Conservation (phyloP, 2,888 invertebrate species). For the Piscicola geometra region DNA sequence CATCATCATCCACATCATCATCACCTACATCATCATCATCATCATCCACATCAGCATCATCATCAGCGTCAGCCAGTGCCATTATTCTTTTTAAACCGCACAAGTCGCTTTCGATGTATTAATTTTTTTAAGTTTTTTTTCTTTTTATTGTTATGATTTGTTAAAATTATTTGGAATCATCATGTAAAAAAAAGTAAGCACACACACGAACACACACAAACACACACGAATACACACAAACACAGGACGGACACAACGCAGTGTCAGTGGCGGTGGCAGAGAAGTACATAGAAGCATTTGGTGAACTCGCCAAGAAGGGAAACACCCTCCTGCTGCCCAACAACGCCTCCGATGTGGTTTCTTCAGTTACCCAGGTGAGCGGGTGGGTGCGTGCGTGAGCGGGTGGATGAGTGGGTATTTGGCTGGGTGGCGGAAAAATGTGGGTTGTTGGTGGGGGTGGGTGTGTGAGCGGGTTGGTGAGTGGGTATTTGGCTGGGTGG, state of each 20-base stretch:
- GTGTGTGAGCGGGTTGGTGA: background rate
- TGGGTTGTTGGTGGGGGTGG: background rate
- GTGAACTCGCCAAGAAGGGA: slow-evolving; percentile 81
- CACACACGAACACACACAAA: no score
- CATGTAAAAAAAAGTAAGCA: background rate
- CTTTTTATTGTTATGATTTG: background rate
- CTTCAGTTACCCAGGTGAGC: slow-evolving; percentile 70
- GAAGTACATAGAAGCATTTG: slow-evolving; percentile 89
- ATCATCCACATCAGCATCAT: no score
- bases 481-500: no score
- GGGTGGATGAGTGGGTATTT: no score
- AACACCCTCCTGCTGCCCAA: slow-evolving; percentile 91
- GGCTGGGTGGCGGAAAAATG: no score
- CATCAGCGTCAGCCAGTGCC: no score
- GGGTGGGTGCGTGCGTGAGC: background rate
- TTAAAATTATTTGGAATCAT: background rate
- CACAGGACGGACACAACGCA: slow-evolving; percentile 76
- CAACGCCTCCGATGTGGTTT: slow-evolving; percentile 72
- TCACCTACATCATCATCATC: no score
- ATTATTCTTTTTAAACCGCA: no score
- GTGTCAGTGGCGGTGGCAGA: slow-evolving; percentile 88
- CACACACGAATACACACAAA: no score
- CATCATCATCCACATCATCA: no score
- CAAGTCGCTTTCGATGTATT: no score
- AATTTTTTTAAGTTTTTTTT: background rate